Conservation (phyloP, 2,888 invertebrate species). For the Trisateles emortualis region DNA sequence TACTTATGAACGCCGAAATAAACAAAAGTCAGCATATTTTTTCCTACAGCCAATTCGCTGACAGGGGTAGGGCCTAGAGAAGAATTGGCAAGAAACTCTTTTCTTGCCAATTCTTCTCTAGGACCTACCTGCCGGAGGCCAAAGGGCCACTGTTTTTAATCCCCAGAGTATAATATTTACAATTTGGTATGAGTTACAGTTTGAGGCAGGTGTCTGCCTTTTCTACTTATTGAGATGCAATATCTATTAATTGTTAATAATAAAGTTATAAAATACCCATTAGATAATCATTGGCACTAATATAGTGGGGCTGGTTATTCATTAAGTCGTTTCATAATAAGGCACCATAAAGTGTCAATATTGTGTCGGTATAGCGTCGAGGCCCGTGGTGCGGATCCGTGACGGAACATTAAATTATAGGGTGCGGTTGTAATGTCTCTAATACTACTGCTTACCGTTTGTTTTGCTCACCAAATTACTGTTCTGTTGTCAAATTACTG, state of each 20-base stretch:
- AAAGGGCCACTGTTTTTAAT: too few relatives aligned
- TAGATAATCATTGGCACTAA: slow-evolving; percentile 25
- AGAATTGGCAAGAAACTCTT: too few relatives aligned
- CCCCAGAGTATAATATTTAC: too few relatives aligned
- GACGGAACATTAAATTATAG: slow-evolving; percentile 41
- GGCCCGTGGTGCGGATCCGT: slow-evolving; percentile 24
- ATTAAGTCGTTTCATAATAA: slow-evolving; percentile 49
- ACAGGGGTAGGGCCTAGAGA: too few relatives aligned
- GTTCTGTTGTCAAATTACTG: neutral
- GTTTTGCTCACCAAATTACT: neutral
- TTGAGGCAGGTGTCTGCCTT: too few relatives aligned
- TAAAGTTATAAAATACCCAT: slow-evolving; percentile 23
- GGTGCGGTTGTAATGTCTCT: slow-evolving; percentile 43
- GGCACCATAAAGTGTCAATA: slow-evolving; percentile 51
- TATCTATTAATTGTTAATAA: neutral
- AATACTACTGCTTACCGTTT: slow-evolving; percentile 10
- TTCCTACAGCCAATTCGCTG: too few relatives aligned
- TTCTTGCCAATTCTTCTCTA: too few relatives aligned
- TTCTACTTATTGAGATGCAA: too few relatives aligned
- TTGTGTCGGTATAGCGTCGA: slow-evolving; percentile 29
- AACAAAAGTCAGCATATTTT: too few relatives aligned
- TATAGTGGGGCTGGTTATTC: slow-evolving; percentile 22
- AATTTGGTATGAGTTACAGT: too few relatives aligned
- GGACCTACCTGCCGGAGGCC: too few relatives aligned
- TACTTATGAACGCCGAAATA: too few relatives aligned